phyloP scores from a whole-genome alignment of 2,113 vertebrate species.

The Tricholaema leucomelas region DNA sequence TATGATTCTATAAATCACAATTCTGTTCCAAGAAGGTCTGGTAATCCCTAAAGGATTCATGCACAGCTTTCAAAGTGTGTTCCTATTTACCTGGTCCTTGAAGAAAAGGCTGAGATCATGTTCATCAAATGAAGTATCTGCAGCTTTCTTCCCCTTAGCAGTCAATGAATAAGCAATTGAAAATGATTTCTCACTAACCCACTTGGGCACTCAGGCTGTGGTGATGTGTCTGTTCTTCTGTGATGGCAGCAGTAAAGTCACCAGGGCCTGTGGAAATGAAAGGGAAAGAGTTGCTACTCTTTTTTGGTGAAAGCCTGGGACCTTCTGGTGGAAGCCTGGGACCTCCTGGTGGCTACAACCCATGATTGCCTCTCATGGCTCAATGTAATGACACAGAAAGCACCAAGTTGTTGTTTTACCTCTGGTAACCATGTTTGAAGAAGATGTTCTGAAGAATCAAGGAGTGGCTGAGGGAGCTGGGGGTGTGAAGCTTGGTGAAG shows the following conservation, averaged over 20 bases:
- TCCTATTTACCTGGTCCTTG: neutral
- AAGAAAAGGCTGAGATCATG: neutral
- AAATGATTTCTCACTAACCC: neutral
- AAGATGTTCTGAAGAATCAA: neutral
- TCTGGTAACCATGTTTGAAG: neutral
- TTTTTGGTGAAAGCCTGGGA: neutral
- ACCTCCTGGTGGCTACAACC: neutral
- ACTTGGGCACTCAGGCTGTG: neutral
- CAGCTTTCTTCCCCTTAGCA: neutral
- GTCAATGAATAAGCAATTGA: neutral
- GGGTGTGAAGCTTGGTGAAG: no score
- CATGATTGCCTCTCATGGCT: neutral
- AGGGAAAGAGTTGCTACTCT: neutral
- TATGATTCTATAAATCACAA: no score
- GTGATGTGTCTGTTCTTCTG: neutral
- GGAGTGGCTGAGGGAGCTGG: no score
- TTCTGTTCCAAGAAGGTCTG: neutral
- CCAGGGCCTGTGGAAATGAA: neutral
- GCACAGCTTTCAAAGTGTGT: neutral
- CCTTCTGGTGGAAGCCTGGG: neutral
- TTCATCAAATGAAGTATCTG: neutral
- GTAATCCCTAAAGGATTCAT: neutral
- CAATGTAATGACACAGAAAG: neutral
- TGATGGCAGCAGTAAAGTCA: neutral
- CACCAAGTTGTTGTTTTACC: neutral